Evolutionary conservation across 2,113 vertebrate species (phyloP).

Genomic region (Nannospalax galili): DNA sequence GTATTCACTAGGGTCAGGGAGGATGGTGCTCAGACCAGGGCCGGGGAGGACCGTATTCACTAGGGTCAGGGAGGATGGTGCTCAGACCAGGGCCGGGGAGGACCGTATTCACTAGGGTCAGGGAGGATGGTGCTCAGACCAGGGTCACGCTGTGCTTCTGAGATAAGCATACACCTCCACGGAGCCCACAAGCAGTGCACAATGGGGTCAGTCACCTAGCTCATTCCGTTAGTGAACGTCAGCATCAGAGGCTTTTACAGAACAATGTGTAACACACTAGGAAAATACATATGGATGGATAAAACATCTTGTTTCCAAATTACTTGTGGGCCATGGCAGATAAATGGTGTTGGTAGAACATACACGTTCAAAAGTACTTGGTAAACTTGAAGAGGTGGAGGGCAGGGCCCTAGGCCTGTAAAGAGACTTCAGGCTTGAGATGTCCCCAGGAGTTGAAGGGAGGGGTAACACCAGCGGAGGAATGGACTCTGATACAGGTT

Average conservation of each 20-base stretch:
- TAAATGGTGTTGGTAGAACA: background rate
- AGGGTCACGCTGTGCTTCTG: background rate
- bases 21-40: background rate
- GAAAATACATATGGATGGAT: background rate
- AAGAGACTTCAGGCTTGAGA: background rate
- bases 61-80: background rate
- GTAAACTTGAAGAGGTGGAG: background rate
- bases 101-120: background rate
- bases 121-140: background rate
- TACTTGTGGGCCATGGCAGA: background rate
- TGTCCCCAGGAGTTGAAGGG: background rate
- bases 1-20: too few relatives aligned
- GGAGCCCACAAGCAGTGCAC: background rate
- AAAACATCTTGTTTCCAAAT: background rate
- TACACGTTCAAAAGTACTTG: background rate
- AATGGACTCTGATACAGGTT: background rate
- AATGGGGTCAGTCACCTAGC: background rate
- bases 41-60: background rate
- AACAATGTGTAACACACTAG: background rate
- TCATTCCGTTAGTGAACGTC: background rate
- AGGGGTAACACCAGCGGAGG: background rate
- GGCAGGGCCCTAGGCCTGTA: background rate
- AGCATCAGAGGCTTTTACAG: background rate
- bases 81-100: background rate
- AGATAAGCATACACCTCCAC: background rate